Base-by-base conservation (phyloP, 2,113 vertebrate genomes). In the Sarotherodon lohbergeri region DNA sequence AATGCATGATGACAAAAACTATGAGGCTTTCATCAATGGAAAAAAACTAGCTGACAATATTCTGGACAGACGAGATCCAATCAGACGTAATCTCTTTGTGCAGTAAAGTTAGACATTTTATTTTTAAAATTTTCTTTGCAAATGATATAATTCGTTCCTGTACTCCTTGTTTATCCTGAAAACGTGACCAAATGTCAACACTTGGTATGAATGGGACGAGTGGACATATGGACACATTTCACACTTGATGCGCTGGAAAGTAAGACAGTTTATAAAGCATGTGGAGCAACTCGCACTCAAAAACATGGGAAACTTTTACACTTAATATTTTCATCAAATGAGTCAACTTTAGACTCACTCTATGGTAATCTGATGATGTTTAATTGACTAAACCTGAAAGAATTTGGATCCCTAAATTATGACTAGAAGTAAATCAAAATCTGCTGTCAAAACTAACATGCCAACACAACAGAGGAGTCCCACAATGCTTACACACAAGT, bases 301-400 rank as follows among this genome's bases (percentile, higher is more conserved):
- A 57, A 57, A 57, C 55, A 57, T 57, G 1, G 22, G 4, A 59
- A 57, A 29, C 24, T 9, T 5, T 29, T 59, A 59, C 24, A 59
- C 24, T 29, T 59, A 9, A 59, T 29, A 59, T 16, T 59, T 59
- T 59, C 8, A 29, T 4, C 13, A 14, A 59, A 29, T 29, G 13
- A 29, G 14, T 57, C 24, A 57, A 14, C 12, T 34, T 66, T 39
- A 39, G 19, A 66, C 10, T 39, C 32, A 3, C 17, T 66, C 32
- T 66, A 7, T 12, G 32, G 12, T 36, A 66, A n/a, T 36, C 61
- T 36, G 19, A 66, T 66, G 34, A 41, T 41, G 41, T 41, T 68
- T 68, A 68, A 13, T 68, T 1, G 0, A 41, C 63, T 4, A 41
- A 41, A 68, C 63, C 63, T 8, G 22, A 41, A 41, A 0, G 0